Conservation (phyloP, 2,113 vertebrate genomes). For the Callithrix jacchus region DNA sequence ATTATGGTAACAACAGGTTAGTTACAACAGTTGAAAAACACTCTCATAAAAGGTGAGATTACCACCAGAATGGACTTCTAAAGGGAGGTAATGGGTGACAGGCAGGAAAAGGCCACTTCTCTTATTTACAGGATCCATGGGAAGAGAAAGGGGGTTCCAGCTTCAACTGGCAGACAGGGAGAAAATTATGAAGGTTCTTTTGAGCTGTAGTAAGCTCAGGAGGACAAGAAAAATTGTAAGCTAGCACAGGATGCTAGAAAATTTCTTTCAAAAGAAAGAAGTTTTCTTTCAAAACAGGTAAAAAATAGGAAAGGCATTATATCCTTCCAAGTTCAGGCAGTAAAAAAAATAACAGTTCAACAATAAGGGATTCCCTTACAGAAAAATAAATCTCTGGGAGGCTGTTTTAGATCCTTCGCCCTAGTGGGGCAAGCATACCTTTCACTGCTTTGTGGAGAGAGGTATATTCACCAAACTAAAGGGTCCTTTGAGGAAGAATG, state of each 20-base stretch:
- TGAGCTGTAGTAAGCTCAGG: neutral
- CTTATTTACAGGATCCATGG: neutral
- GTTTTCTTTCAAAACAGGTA: too few relatives aligned
- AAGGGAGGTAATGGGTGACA: neutral
- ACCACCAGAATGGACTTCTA: neutral
- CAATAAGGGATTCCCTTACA: neutral
- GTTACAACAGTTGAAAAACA: neutral
- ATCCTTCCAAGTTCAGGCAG: neutral
- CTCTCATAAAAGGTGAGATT: neutral
- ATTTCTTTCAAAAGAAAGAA: neutral
- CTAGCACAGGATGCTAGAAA: neutral
- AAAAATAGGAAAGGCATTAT: neutral
- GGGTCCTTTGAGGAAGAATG: neutral
- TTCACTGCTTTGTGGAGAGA: neutral
- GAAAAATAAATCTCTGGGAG: neutral
- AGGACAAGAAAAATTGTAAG: neutral
- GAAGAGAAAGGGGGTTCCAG: neutral
- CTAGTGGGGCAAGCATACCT: neutral
- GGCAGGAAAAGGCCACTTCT: neutral
- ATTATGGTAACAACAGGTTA: neutral
- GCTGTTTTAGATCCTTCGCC: neutral
- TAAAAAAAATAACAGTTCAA: neutral
- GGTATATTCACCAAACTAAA: neutral
- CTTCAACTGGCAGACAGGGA: neutral
- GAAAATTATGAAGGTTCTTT: neutral